Evolutionary conservation across 64 coral and sea anemone species (phyloP).

Genomic region (Montipora foliosa): DNA sequence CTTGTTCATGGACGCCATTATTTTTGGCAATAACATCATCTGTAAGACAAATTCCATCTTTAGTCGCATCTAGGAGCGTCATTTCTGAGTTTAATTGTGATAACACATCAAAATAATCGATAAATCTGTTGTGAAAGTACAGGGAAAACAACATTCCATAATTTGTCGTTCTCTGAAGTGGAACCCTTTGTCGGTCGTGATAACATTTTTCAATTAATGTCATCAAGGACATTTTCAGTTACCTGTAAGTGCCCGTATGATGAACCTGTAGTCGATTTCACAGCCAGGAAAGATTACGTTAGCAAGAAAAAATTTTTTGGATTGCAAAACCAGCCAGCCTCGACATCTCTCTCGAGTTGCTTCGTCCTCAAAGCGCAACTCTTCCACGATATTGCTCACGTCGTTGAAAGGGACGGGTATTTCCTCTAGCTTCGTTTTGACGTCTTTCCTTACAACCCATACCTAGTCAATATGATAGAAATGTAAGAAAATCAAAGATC

Average conservation of each 20-base stretch:
- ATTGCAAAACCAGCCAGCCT: constrained; percentile 37
- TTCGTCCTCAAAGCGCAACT: constrained; percentile 31
- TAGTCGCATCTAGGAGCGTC: neutral
- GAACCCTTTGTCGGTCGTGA: no score
- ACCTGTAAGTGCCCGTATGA: neutral
- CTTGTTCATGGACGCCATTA: neutral
- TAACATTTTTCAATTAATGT: no score
- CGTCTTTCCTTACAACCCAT: neutral
- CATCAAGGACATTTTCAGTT: neutral
- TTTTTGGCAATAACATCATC: neutral
- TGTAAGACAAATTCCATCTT: neutral
- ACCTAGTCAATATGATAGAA: neutral
- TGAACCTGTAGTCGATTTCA: constrained; percentile 25
- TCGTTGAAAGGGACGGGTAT: constrained; percentile 34
- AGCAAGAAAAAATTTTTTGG: constrained; percentile 9
- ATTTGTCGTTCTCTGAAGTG: no score
- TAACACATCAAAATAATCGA: no score
- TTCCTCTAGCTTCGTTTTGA: constrained; percentile 21
- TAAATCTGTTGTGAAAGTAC: no score
- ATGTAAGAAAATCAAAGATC: neutral
- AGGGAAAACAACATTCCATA: no score
- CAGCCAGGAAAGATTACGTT: constrained; percentile 37
- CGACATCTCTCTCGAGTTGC: constrained; percentile 14
- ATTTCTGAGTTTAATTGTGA: no score
- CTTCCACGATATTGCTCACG: constrained; percentile 29